Conservation (phyloP, 2,113 vertebrate genomes). For the Thinocorus orbignyianus region DNA sequence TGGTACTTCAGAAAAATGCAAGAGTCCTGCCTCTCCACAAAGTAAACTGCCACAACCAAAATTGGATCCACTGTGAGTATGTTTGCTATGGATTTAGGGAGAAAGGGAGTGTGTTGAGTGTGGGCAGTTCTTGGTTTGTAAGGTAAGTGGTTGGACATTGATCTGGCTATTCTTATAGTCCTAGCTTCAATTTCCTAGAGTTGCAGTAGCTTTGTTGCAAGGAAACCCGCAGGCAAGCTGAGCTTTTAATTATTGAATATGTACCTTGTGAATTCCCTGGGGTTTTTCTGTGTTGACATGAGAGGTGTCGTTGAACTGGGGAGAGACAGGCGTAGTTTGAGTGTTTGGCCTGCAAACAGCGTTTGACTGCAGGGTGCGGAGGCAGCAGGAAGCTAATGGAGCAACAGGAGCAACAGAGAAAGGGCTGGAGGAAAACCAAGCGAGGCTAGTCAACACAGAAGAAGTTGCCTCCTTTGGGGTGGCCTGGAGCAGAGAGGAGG, state of each 20-base stretch:
- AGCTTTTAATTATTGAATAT: slow-evolving; percentile 23
- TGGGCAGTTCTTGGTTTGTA: background rate
- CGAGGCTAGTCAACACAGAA: background rate
- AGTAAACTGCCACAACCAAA: background rate
- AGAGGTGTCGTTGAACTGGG: background rate
- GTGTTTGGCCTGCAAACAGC: background rate
- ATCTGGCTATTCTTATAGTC: background rate
- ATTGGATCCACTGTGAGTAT: background rate
- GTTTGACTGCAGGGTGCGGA: background rate
- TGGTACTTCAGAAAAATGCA: background rate
- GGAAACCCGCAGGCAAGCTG: background rate
- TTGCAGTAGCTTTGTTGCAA: background rate
- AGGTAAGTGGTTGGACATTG: slow-evolving; percentile 6
- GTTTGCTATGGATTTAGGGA: slow-evolving; percentile 14
- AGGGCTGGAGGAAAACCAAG: background rate
- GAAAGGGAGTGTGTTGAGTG: background rate
- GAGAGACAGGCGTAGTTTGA: background rate
- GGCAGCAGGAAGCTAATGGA: background rate
- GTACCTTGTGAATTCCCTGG: background rate
- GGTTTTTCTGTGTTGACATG: background rate
- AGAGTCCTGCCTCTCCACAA: background rate
- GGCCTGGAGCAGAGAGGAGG: background rate
- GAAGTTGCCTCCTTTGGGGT: background rate
- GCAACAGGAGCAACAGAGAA: background rate
- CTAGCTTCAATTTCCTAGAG: background rate